Evolutionary conservation across 2,888 invertebrate genomes (phyloP), one percentile per base, ranked within the genome.

Genomic region (Bhutanitis thaidina): DNA sequence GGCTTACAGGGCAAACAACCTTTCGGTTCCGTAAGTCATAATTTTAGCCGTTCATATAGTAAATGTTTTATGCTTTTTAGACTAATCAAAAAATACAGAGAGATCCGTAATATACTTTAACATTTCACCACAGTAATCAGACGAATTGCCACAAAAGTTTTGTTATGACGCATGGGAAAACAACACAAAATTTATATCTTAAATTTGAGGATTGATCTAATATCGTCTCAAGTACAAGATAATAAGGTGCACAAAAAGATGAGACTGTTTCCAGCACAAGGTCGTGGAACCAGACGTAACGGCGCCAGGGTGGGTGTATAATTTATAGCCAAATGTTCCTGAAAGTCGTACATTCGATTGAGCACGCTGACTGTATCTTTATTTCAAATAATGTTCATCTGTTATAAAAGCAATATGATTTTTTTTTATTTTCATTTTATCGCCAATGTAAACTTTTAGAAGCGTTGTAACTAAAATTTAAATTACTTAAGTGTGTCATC

Each of bases 261-360:
- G 9, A 10, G n/a, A 25, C 12, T 3, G 9, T 36, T 16, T 25
- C 5, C 14, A 10, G 9, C 46, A 12, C 45, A 51, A 54, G 54
- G 53, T 29, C 53, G 38, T 9, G 15, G 41, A 15, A 43, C 27
- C 50, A 58, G 58, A 58, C 58, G 34, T 20, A n/a, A 10, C 44
- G 58, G 58, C 58, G 54, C 53, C 58, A 12, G n/a, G 10, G 49
- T 45, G 44, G 50, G 44, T 40, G 27, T 39, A 45, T 50, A 45
- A 50, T 50, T 45, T 50, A 50, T 50, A 35, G 35, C 13, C 10
- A 27, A 50, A 35, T 40, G 25, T 50, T 50, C 44, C 44, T 40
- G 44, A 40, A 50, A 50, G 13, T 20, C 32, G n/a, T 49, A 12
- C 4, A 34, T 34, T 32, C n/a, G 39, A 43, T 32, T 27, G 35